Conservation (phyloP, 2,113 vertebrate species). For the Riparia riparia region DNA sequence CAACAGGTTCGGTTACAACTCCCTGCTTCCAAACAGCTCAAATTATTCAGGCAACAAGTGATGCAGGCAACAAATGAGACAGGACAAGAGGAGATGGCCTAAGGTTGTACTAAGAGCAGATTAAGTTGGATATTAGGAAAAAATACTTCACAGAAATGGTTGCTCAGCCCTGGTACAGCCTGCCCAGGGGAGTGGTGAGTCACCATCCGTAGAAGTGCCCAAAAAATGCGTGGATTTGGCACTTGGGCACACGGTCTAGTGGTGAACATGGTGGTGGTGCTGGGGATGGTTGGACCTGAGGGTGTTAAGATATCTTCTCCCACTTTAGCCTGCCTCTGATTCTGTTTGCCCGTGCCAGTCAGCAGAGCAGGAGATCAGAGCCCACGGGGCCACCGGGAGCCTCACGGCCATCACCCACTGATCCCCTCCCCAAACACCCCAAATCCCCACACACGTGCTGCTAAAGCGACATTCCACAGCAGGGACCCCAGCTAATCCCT, state of each 20-base stretch:
- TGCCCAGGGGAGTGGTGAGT: not conserved
- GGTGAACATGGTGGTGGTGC: not conserved
- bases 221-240: not conserved
- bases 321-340: fast-evolving
- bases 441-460: not conserved
- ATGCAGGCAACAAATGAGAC: not conserved
- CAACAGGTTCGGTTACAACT: not conserved
- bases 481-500: not conserved
- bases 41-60: not conserved
- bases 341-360: not conserved
- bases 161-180: not conserved
- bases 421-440: not conserved
- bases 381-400: not conserved
- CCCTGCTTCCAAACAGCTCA: not conserved
- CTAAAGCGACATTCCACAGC: not conserved
- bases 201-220: not conserved
- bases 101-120: not conserved
- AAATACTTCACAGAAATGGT: not conserved
- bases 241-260: fast-evolving
- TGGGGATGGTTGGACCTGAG: not conserved
- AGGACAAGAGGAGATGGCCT: not conserved
- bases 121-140: not conserved
- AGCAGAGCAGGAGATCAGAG: not conserved
- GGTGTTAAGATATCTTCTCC: not conserved
- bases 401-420: fast-evolving